Conservation (phyloP, 2,797 vertebrate species). For the Harpagifer antarcticus region DNA sequence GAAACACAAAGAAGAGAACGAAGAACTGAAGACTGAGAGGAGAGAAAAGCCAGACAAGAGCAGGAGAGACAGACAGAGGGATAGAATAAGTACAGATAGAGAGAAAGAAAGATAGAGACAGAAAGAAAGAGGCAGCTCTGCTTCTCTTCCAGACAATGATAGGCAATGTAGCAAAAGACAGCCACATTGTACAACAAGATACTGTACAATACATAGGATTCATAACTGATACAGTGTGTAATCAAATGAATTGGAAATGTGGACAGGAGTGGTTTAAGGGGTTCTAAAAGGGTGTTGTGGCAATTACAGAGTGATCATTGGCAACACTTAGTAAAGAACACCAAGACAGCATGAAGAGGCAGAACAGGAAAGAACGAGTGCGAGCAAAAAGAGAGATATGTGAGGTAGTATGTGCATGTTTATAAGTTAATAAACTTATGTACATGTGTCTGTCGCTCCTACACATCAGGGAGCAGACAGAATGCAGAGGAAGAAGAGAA, state of each 20-base stretch:
- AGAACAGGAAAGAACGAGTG: conserved; percentile 76
- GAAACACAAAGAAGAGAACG: conserved; percentile 82
- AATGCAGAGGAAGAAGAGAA: conserved; percentile 78
- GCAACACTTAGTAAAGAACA: conserved; percentile 81
- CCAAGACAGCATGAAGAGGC: conserved; percentile 83
- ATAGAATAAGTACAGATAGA: conserved; percentile 29
- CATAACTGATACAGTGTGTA: conserved; percentile 82
- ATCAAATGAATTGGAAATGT: conserved; percentile 78
- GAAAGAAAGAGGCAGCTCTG: conserved; percentile 75
- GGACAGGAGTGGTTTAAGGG: conserved; percentile 73
- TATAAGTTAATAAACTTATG: conserved; percentile 85
- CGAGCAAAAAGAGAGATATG: conserved; percentile 80
- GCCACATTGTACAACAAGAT: conserved; percentile 85
- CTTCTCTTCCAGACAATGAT: conserved; percentile 85
- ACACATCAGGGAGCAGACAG: conserved; percentile 84
- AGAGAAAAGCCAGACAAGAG: conserved; percentile 62
- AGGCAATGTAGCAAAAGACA: conserved; percentile 84
- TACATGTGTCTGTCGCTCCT: conserved; percentile 85
- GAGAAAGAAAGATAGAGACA: conserved; percentile 40
- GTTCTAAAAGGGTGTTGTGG: conserved; percentile 76
- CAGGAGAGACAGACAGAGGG: conserved; percentile 53
- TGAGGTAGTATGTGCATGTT: conserved; percentile 85
- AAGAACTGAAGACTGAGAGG: conserved; percentile 74
- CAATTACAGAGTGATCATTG: conserved; percentile 79
- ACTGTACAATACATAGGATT: conserved; percentile 83